Evolutionary conservation across 2,888 invertebrate species (phyloP), one percentile per base, ranked within the genome.

Genomic region (Diadegma fenestrale): DNA sequence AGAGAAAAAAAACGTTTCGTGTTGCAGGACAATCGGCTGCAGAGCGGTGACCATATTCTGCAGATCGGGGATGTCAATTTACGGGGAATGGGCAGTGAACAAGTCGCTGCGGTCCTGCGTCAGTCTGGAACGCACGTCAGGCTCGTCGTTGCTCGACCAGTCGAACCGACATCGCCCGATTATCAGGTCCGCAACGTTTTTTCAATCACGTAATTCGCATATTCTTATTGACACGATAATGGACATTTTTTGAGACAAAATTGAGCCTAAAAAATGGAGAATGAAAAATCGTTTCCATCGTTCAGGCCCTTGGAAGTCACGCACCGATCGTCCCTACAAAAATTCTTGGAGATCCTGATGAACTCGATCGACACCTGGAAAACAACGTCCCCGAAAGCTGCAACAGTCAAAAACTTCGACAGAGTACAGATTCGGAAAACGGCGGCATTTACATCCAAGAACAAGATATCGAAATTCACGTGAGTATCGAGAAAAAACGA

Each of bases 31-130:
- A 98, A 97, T 85, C 96, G 99, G 76, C 95, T 99, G 88, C 98
- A 98, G 94, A 98, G 99, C 94, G 99, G 99, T 10, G 99, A 99
- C 94, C 99, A 99, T 95, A 97, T 99, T 91, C 95, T 99, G 90
- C 99, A 99, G 95, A 98, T 98, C 90, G 98, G 98, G 68, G 97
- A 99, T 89, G 98, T 99, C 89, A 98, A 98, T 95, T 95, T 99
- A 89, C 97, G 99, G 77, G 99, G 99, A 84, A 98, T 99, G 96
- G 98, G 98, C 86, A 99, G 99, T 77, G 99, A 99, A 94, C 98
- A 98, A 94, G 99, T 99, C 90, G 99, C 99, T 30, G 97, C 98
- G 22, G 99, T 99, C 86, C 95, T 99, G 87, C 96, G 99, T 37
- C 99, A 99, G 94, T 98, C 99, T 33, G 99, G 99, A 43, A 98